Evolutionary conservation across 2,113 vertebrate genomes (phyloP).

Genomic region (Hyla sarda): DNA sequence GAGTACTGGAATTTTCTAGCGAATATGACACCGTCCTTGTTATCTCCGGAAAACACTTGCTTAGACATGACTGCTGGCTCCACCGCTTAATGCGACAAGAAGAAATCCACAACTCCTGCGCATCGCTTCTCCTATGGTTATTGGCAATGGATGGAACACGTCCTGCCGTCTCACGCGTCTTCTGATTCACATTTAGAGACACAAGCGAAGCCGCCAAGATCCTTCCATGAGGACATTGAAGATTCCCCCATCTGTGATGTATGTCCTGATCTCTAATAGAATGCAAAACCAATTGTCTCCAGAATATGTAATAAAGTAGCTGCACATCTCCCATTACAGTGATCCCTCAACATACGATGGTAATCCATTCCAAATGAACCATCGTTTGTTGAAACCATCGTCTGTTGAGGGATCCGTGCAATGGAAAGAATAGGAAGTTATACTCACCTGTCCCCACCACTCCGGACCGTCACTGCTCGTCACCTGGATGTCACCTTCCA

Average conservation of each 20-base stretch:
- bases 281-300: not conserved
- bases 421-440: too few species aligned
- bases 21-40: conserved; percentile 59
- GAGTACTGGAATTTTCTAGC: conserved; percentile 51
- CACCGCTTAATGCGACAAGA: conserved; percentile 49
- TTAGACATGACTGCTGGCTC: conserved; percentile 58
- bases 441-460: too few species aligned
- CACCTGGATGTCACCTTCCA: too few species aligned
- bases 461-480: too few species aligned
- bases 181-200: conserved; percentile 25
- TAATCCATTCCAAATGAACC: too few species aligned
- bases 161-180: too few species aligned
- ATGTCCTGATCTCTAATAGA: not conserved
- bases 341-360: too few species aligned
- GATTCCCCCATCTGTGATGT: not conserved
- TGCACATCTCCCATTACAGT: too few species aligned
- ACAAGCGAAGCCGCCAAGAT: not conserved
- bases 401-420: not conserved
- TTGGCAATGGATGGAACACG: conserved; percentile 16
- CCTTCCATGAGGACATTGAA: not conserved
- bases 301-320: too few species aligned
- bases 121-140: conserved; percentile 15
- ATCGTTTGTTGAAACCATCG: too few species aligned
- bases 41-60: conserved; percentile 59
- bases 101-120: conserved; percentile 23